Percentiles rank a stretch among this genome's conserved stretches.
phyloP scores from a whole-genome alignment of 2,113 vertebrate genomes.

The Prunella fulvescens region DNA sequence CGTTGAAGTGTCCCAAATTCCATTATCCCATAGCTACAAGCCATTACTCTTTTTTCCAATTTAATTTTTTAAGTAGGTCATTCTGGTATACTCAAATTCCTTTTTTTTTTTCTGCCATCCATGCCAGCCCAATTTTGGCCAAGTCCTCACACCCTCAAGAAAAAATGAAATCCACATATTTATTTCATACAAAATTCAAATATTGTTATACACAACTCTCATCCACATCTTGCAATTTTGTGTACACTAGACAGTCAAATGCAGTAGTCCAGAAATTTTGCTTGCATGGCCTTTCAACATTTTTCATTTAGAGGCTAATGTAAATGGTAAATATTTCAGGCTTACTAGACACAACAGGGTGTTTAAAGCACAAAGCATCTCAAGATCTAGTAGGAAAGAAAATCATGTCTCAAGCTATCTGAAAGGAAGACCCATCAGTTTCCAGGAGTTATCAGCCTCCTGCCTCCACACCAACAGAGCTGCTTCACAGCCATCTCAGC shows the following conservation, averaged over 20 bases:
- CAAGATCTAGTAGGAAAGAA: background rate
- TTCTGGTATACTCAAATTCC: constrained; percentile 17
- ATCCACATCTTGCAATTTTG: background rate
- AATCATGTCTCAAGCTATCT: background rate
- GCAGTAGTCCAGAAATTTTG: background rate
- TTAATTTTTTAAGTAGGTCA: constrained; percentile 76
- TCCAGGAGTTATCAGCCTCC: background rate
- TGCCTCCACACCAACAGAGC: background rate
- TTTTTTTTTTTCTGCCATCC: background rate
- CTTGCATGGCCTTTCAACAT: background rate
- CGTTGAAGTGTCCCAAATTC: constrained; percentile 67
- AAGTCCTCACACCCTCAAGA: background rate
- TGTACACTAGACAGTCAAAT: background rate
- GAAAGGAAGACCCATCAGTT: background rate
- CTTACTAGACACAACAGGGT: background rate
- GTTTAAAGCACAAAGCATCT: background rate
- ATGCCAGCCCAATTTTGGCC: constrained; percentile 41
- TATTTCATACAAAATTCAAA: background rate
- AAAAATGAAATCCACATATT: background rate
- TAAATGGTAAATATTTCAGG: background rate
- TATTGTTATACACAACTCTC: background rate
- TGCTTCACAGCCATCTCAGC: background rate
- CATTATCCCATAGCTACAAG: constrained; percentile 71
- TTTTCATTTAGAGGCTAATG: background rate
- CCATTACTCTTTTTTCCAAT: constrained; percentile 71